phyloP scores from a whole-genome alignment of 2,113 vertebrate species.

The Coregonus clupeaformis region DNA sequence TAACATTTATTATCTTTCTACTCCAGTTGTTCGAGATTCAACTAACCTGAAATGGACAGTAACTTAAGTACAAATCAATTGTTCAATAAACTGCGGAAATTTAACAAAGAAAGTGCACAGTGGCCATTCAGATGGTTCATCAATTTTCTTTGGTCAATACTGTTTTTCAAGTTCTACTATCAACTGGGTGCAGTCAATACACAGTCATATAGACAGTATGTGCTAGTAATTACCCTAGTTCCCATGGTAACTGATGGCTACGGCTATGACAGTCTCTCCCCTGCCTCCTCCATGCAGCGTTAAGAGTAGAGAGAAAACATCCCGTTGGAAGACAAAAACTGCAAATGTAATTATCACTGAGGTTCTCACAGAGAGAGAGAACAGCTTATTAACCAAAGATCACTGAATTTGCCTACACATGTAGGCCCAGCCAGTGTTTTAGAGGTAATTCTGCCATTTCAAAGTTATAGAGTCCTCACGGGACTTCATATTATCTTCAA shows the following conservation, averaged over 20 bases:
- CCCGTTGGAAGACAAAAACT: not conserved
- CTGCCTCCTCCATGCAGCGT: not conserved
- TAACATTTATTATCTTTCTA: no score
- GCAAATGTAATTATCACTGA: not conserved
- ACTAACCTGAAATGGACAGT: no score
- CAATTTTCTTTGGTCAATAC: no score
- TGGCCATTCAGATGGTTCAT: no score
- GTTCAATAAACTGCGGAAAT: no score
- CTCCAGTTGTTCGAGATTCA: no score
- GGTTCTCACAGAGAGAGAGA: not conserved
- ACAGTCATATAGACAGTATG: not conserved
- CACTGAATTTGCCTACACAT: not conserved
- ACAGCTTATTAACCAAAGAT: not conserved
- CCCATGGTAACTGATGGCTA: slow-evolving; percentile 7
- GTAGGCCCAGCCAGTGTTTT: not conserved
- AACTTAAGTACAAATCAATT: no score
- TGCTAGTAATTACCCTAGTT: not conserved
- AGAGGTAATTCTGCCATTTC: not conserved
- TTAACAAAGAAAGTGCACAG: no score
- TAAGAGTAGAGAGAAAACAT: not conserved
- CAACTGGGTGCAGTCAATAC: not conserved
- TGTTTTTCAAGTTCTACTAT: not conserved
- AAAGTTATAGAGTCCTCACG: not conserved
- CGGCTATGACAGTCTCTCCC: not conserved
- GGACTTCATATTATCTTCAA: not conserved